These are phyloP conservation scores for Lamprotornis superbus DNA, from an alignment of 2,113 vertebrate genomes.

Conservation along the genomic window DNA sequence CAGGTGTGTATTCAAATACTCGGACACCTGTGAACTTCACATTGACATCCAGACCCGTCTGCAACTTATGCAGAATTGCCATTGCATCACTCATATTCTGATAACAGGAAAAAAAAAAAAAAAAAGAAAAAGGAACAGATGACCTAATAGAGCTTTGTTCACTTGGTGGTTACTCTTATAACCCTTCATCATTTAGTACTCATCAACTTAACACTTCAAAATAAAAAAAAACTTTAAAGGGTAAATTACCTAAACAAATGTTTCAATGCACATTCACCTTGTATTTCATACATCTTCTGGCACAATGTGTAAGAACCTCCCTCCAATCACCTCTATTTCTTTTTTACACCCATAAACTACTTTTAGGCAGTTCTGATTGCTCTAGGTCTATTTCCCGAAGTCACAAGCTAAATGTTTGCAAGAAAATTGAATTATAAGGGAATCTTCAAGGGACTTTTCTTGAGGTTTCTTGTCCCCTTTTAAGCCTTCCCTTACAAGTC, in stretches of 20 bases:
- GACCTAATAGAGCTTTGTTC: neutral
- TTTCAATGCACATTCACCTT: neutral
- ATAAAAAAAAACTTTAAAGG: neutral
- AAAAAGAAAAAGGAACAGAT: neutral
- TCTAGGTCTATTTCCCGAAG: neutral
- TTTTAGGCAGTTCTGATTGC: neutral
- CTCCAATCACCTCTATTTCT: neutral
- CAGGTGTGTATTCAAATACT: constrained; percentile 97
- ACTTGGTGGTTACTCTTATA: neutral
- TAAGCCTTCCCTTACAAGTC: neutral
- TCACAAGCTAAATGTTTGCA: neutral
- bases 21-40: constrained; percentile 96
- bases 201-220: neutral
- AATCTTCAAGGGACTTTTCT: neutral
- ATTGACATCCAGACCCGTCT: constrained; percentile 97
- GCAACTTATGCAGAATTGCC: constrained; percentile 95
- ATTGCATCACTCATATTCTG: constrained; percentile 99
- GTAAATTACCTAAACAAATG: neutral
- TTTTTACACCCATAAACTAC: neutral
- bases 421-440: neutral
- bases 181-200: neutral
- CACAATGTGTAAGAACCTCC: too few relatives aligned
- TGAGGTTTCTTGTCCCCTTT: neutral
- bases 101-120: neutral
- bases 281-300: too few relatives aligned